Conservation (phyloP, 2,888 invertebrate species). For the Cetonia aurata region DNA sequence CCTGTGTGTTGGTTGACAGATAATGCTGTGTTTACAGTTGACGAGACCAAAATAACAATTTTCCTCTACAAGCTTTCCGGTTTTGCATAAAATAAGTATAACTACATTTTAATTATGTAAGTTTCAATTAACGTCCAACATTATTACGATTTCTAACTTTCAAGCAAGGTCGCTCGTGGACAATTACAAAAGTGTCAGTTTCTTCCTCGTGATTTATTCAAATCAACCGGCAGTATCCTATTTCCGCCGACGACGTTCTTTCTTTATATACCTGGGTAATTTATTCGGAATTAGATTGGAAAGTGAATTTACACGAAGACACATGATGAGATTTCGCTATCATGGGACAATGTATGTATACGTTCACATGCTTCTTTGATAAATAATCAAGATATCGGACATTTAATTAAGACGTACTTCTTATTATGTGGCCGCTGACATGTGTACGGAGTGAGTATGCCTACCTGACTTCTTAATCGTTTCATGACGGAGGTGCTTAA, state of each 20-base stretch:
- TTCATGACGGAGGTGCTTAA: too few species aligned
- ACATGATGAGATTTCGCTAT: not conserved
- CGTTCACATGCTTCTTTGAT: not conserved
- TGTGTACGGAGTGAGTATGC: too few species aligned
- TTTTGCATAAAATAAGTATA: not conserved
- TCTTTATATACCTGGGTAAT: slow-evolving; percentile 2
- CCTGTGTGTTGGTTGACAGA: too few species aligned
- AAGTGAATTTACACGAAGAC: not conserved
- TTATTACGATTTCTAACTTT: slow-evolving; percentile 6
- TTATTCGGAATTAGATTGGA: slow-evolving; percentile 15
- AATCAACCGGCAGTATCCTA: too few species aligned
- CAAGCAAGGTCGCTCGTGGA: slow-evolving; percentile 2
- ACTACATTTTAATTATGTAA: not conserved
- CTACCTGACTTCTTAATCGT: too few species aligned
- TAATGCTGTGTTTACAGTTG: too few species aligned
- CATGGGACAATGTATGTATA: not conserved
- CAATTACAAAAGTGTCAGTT: not conserved
- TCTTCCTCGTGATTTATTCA: too few species aligned
- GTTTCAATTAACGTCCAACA: not conserved
- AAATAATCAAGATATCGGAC: too few species aligned
- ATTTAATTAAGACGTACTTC: too few species aligned
- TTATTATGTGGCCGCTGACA: too few species aligned
- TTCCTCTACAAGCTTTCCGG: too few species aligned
- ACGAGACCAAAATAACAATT: too few species aligned
- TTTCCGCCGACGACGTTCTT: not conserved